A percentile compares a stretch with the other conserved stretches of the same genome.
phyloP scores from a whole-genome alignment of 2,113 vertebrate genomes.

The Arothron firmamentum region DNA sequence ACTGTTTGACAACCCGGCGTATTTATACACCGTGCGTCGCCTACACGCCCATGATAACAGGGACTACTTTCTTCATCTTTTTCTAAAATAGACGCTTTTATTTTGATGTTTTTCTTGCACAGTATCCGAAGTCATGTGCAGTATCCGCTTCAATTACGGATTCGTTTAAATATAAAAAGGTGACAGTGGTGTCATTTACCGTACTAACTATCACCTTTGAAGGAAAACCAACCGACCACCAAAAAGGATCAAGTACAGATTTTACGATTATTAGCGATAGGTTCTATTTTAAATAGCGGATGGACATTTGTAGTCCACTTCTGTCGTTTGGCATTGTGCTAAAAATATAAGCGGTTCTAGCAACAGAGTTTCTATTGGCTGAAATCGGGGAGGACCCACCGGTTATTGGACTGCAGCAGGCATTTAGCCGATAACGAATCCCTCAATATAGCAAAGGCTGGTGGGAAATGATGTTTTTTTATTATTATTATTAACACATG shows the following conservation, averaged over 20 bases:
- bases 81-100: not conserved
- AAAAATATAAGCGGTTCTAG: slow-evolving; percentile 91
- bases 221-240: not conserved
- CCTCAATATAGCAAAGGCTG: slow-evolving; percentile 27
- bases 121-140: not conserved
- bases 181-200: too few relatives aligned
- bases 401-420: slow-evolving; percentile 60
- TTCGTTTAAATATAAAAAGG: not conserved
- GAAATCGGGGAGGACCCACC: slow-evolving; percentile 24
- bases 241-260: not conserved
- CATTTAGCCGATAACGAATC: slow-evolving; percentile 45
- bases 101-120: not conserved
- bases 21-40: slow-evolving; percentile 75
- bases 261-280: not conserved
- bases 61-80: slow-evolving; percentile 70
- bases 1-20: slow-evolving; percentile 74
- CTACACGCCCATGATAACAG: slow-evolving; percentile 69
- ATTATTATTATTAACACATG: not conserved
- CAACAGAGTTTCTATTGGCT: slow-evolving; percentile 89
- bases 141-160: not conserved
- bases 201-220: too few relatives aligned
- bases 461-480: slow-evolving; percentile 77
- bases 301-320: slow-evolving; percentile 54
- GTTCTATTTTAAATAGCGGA: slow-evolving; percentile 40
- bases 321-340: slow-evolving; percentile 64